Conservation (phyloP, 1,140 invertebrate species). For the Phocides pigmalion region DNA sequence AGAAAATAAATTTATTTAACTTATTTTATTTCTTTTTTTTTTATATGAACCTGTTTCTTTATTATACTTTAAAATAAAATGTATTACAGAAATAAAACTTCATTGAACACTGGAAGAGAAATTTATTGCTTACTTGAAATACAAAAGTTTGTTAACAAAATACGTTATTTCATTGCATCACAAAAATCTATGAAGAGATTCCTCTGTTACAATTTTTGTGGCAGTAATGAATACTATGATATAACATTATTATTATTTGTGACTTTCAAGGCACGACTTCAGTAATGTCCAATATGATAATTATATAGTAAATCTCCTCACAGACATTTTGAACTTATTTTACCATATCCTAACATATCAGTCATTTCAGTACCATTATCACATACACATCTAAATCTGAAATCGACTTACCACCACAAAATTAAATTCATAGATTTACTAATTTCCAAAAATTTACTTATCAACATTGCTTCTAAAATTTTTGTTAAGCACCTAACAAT, state of each 20-base stretch:
- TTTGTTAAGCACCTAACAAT: slow-evolving; percentile 22
- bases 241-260: slow-evolving; percentile 36
- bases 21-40: slow-evolving; percentile 32
- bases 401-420: slow-evolving; percentile 23
- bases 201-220: slow-evolving; percentile 20
- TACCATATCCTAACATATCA: slow-evolving; percentile 53
- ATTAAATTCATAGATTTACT: slow-evolving; percentile 12
- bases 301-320: slow-evolving; percentile 51
- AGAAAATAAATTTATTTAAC: slow-evolving; percentile 34
- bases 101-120: slow-evolving; percentile 46
- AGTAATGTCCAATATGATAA: slow-evolving; percentile 33
- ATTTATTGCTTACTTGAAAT: slow-evolving; percentile 67
- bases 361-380: slow-evolving; percentile 55
- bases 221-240: slow-evolving; percentile 36
- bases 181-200: slow-evolving; percentile 58
- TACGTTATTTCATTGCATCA: slow-evolving; percentile 53
- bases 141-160: slow-evolving; percentile 62
- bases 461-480: slow-evolving; percentile 20
- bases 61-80: background rate
- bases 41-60: slow-evolving; percentile 2
- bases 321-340: slow-evolving; percentile 47
- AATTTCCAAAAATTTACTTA: slow-evolving; percentile 5
- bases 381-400: slow-evolving; percentile 42
- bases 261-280: slow-evolving; percentile 58
- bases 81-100: slow-evolving; percentile 29